Percentiles rank a stretch among this genome's conserved stretches.
Conservation (phyloP, 2,888 invertebrate species). For the Nudaria mundana region DNA sequence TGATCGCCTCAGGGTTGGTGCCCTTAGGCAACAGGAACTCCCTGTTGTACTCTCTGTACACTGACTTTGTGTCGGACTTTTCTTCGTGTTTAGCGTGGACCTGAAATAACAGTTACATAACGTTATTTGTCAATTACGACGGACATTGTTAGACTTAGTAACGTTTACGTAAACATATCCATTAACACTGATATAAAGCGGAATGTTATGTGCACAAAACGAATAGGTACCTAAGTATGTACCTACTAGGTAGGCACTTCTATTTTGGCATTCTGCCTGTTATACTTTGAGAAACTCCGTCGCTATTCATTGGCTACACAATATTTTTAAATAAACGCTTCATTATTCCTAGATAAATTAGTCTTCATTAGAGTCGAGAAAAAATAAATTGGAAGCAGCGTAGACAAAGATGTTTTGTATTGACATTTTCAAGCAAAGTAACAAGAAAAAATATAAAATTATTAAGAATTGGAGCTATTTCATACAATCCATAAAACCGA, state of each 20-base stretch:
- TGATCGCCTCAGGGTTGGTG: slow-evolving; percentile 97
- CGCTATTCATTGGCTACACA: slow-evolving; percentile 43
- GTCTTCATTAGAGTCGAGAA: slow-evolving; percentile 49
- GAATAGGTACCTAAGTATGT: too few species aligned
- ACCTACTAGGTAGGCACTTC: too few species aligned
- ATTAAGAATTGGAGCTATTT: too few species aligned
- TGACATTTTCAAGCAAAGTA: slow-evolving; percentile 3
- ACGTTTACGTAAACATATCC: slow-evolving; percentile 30
- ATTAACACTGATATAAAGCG: slow-evolving; percentile 47
- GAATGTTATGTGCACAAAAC: slow-evolving; percentile 20
- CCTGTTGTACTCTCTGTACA: slow-evolving; percentile 98
- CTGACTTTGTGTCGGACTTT: slow-evolving; percentile 97
- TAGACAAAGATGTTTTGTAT: slow-evolving; percentile 12
- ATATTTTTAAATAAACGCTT: slow-evolving; percentile 49
- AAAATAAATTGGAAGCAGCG: slow-evolving; percentile 20
- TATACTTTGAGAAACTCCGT: slow-evolving; percentile 31
- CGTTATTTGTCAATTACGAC: slow-evolving; percentile 10
- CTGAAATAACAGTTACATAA: slow-evolving; percentile 74
- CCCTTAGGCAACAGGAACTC: slow-evolving; percentile 98
- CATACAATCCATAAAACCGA: too few species aligned
- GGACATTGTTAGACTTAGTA: slow-evolving; percentile 25
- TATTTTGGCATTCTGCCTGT: slow-evolving; percentile 57
- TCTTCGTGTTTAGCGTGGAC: slow-evolving; percentile 99
- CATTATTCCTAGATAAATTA: slow-evolving; percentile 47
- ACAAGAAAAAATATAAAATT: background rate